Evolutionary conservation across 2,797 vertebrate species (phyloP).

Genomic region (Adelosebastes latens): DNA sequence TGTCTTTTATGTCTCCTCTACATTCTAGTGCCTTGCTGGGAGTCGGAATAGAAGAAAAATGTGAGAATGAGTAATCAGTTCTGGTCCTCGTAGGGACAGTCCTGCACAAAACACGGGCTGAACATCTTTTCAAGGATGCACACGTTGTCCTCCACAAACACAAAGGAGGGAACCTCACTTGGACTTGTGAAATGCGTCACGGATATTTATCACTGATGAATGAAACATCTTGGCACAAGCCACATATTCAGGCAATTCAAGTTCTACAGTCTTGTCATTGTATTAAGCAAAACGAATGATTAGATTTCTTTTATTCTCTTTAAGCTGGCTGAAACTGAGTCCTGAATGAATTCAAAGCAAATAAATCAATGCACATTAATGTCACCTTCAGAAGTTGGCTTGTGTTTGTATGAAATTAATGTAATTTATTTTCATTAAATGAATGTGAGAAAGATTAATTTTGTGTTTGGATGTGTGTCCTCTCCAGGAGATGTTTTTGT

Average conservation of each 20-base stretch:
- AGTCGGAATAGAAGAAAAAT: slow-evolving; percentile 13
- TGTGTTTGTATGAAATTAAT: slow-evolving; percentile 20
- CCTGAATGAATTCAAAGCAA: slow-evolving; percentile 14
- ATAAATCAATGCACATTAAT: slow-evolving; percentile 12
- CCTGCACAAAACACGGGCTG: not conserved
- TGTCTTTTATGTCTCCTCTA: slow-evolving; percentile 22
- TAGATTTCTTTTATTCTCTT: not conserved
- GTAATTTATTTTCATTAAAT: slow-evolving; percentile 53
- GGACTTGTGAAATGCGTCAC: slow-evolving; percentile 31
- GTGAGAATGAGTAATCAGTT: slow-evolving; percentile 10
- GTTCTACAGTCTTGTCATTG: not conserved
- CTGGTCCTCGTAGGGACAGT: slow-evolving; percentile 4
- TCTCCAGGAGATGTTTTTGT: not conserved
- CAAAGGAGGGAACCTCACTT: not conserved
- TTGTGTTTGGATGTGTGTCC: not conserved
- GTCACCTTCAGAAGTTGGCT: slow-evolving; percentile 12
- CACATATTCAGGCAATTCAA: slow-evolving; percentile 17
- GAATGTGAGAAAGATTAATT: not conserved
- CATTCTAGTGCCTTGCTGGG: slow-evolving; percentile 63
- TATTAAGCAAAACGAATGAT: slow-evolving; percentile 19
- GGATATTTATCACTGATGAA: slow-evolving; percentile 39
- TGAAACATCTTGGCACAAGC: slow-evolving; percentile 27
- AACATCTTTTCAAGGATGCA: slow-evolving; percentile 7
- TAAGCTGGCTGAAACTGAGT: not conserved
- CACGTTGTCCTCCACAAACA: slow-evolving; percentile 6